Conservation (phyloP, 2,797 vertebrate species). For the Pampus argenteus region DNA sequence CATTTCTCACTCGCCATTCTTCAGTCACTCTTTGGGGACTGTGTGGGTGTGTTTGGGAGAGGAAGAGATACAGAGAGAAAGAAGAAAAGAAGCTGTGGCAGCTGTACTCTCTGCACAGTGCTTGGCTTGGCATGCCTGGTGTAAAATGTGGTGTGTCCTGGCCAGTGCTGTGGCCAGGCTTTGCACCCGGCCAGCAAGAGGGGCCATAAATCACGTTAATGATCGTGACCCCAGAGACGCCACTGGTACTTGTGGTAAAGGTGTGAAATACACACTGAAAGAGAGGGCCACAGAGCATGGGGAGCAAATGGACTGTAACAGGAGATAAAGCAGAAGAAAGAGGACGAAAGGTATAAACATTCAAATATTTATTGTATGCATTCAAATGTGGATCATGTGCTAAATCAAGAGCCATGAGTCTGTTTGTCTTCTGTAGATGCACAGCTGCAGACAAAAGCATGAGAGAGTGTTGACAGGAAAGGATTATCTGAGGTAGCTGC, state of each 20-base stretch:
- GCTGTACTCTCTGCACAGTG: constrained; percentile 44
- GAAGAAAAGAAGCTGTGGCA: constrained; percentile 21
- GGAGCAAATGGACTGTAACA: constrained; percentile 38
- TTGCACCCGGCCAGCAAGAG: constrained; percentile 52
- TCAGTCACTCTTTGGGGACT: constrained; percentile 28
- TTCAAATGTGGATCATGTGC: constrained; percentile 17
- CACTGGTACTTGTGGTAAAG: constrained; percentile 51
- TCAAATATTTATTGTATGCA: constrained; percentile 15
- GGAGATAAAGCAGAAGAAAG: constrained; percentile 35
- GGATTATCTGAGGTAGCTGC: constrained; percentile 44
- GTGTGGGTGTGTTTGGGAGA: constrained; percentile 35
- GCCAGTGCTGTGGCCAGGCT: constrained; percentile 62
- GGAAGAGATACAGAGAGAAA: constrained; percentile 32
- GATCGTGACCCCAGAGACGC: constrained; percentile 56
- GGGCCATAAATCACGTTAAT: constrained; percentile 73
- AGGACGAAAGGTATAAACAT: constrained; percentile 17
- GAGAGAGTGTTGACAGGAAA: constrained; percentile 35
- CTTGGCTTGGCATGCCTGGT: constrained; percentile 66
- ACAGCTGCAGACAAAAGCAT: constrained; percentile 30
- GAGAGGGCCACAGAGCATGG: constrained; percentile 12
- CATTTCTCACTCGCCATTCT: constrained; percentile 25
- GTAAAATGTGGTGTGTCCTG: constrained; percentile 70
- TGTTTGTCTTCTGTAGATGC: constrained; percentile 46
- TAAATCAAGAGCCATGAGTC: constrained; percentile 29
- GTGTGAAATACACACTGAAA: constrained; percentile 53